These are phyloP conservation scores for Coccyzus lansbergi DNA, from an alignment of 2,797 vertebrate genomes.

Conservation along the genomic window DNA sequence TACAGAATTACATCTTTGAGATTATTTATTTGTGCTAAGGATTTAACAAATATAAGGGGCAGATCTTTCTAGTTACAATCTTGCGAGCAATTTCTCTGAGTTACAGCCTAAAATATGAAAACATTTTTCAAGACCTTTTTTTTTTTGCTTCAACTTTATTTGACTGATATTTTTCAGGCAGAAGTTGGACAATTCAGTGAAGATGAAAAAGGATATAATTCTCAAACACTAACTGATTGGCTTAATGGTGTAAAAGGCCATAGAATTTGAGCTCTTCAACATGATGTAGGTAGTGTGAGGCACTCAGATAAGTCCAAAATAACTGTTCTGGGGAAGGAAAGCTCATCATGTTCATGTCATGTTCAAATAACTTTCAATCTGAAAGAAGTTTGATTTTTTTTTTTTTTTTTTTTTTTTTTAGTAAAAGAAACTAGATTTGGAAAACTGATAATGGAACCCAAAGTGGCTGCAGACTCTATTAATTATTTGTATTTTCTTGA, in stretches of 20 bases:
- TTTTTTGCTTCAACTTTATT: background rate
- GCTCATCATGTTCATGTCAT: background rate
- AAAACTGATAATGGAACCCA: background rate
- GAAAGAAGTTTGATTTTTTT: background rate
- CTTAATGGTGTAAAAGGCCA: background rate
- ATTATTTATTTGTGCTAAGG: too few species aligned
- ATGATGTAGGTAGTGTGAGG: background rate
- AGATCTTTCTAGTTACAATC: background rate
- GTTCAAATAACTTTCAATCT: background rate
- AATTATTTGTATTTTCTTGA: background rate
- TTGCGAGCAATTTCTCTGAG: background rate
- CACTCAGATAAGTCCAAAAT: background rate
- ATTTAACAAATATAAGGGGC: too few species aligned
- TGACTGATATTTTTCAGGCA: background rate
- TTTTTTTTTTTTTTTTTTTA: background rate
- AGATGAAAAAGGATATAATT: background rate
- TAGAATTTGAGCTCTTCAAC: background rate
- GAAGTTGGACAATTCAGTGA: background rate
- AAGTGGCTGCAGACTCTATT: background rate
- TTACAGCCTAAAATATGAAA: background rate
- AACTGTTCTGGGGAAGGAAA: background rate
- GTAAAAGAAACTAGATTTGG: background rate
- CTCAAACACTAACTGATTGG: background rate
- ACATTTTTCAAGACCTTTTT: background rate
- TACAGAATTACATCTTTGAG: background rate